Base-by-base conservation (phyloP, 2,888 invertebrate species). In the Tanaodytes sp. region DNA sequence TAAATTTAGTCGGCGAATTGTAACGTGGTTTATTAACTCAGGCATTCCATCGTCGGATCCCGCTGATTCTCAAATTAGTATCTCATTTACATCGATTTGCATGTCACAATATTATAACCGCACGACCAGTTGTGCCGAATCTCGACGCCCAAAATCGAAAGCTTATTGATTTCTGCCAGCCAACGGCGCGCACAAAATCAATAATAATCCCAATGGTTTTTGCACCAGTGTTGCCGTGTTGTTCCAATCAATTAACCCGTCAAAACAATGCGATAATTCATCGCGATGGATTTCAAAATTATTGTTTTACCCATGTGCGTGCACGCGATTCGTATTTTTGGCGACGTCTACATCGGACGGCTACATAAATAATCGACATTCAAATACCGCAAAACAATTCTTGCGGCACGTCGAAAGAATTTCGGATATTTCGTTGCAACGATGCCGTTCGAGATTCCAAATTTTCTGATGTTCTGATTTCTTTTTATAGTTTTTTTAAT, bases 71-170 rank as follows among this genome's bases (percentile, higher is more conserved):
- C 61, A 51, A 61, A 70, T 64, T 64, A 64, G 63, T 64, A 59
- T 54, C 69, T 69, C 69, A 63, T 69, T 63, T 64, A 64, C 69
- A 64, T 64, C 48, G 43, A 64, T 64, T 70, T 61, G 51, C 64
- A 70, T 70, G 59, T 49, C 66, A 66, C 66, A 54, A 59, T 59
- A 48, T 15, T 59, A 48, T 64, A 45, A 15, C 8, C 43, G 45
- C 36, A 27, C 36, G 27, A 16, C n/a, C 54, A 40, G 20, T 16
- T 0, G 4, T 30, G 33, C 20, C 33, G 33, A n/a, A 11, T 37
- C 43, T 19, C 18, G 30, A 57, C 40, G n/a, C n/a, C 23, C 43
- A 40, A 52, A 65, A 58, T 65, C 14, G 43, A 43, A 51, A 36
- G 64, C 30, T 45, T 51, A 51, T 63, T 55, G 61, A 45, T 61